phyloP scores from a whole-genome alignment of 1,140 invertebrate genomes.

The Drepana arcuata region DNA sequence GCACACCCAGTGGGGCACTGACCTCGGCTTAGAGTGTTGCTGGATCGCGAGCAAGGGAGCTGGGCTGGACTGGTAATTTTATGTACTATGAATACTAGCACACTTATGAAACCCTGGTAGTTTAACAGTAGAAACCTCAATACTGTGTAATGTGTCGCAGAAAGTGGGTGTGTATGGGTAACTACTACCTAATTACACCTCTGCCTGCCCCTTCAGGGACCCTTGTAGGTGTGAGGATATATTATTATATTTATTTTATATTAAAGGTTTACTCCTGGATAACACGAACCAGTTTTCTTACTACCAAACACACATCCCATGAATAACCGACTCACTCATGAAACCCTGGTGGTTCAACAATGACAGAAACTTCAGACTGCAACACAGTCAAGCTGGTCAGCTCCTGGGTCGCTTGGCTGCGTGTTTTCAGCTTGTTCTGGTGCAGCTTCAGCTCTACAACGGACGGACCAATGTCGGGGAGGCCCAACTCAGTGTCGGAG shows the following conservation, averaged over 20 bases:
- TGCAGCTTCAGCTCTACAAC: constrained; percentile 24
- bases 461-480: constrained; percentile 17
- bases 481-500: constrained; percentile 20
- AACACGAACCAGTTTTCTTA: too few relatives aligned
- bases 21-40: too few relatives aligned
- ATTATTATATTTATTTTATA: background rate
- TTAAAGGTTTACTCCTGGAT: constrained; percentile 22
- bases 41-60: too few relatives aligned
- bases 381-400: constrained; percentile 31
- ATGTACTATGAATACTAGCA: background rate
- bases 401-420: constrained; percentile 43
- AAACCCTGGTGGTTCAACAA: constrained; percentile 11
- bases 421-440: constrained; percentile 20
- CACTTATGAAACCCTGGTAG: background rate
- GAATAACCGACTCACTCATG: background rate
- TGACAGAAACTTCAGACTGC: constrained; percentile 35
- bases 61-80: too few relatives aligned
- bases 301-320: too few relatives aligned
- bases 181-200: background rate
- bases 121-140: background rate
- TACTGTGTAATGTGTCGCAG: background rate
- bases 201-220: background rate
- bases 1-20: too few relatives aligned
- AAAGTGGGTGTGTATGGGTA: background rate
- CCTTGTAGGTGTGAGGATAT: background rate